Conservation (phyloP, 2,888 invertebrate genomes). For the Diaphora mendica region DNA sequence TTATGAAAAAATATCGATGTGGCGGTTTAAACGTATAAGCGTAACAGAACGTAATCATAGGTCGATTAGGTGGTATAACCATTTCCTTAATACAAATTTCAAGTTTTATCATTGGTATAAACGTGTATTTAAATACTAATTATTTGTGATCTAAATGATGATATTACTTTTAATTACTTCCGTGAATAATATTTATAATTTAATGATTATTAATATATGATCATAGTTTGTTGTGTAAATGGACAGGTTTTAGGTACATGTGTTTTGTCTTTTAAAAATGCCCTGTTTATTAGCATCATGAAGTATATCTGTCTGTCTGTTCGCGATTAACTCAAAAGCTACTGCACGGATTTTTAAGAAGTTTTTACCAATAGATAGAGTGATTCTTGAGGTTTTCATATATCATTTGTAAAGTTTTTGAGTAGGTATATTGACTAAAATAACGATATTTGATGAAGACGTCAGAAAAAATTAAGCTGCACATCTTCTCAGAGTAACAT, state of each 20-base stretch:
- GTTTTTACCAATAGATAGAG: too few species aligned
- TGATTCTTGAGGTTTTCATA: too few species aligned
- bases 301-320: too few species aligned
- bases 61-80: neutral
- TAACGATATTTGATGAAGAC: too few species aligned
- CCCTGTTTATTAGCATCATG: too few species aligned
- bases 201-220: neutral
- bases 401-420: too few species aligned
- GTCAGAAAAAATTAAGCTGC: too few species aligned
- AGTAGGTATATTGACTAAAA: too few species aligned
- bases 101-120: neutral
- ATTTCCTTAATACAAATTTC: slow-evolving; percentile 4
- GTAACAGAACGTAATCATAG: neutral
- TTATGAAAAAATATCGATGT: neutral
- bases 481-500: too few species aligned
- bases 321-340: too few species aligned
- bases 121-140: slow-evolving; percentile 2
- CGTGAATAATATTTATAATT: slow-evolving; percentile 1
- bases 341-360: too few species aligned
- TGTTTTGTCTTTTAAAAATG: neutral
- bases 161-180: slow-evolving; percentile 5
- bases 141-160: neutral
- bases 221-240: neutral
- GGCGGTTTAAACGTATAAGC: too few species aligned
- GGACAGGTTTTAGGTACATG: neutral